Conservation (phyloP, 2,797 vertebrate genomes). For the Tragopan temminckii region DNA sequence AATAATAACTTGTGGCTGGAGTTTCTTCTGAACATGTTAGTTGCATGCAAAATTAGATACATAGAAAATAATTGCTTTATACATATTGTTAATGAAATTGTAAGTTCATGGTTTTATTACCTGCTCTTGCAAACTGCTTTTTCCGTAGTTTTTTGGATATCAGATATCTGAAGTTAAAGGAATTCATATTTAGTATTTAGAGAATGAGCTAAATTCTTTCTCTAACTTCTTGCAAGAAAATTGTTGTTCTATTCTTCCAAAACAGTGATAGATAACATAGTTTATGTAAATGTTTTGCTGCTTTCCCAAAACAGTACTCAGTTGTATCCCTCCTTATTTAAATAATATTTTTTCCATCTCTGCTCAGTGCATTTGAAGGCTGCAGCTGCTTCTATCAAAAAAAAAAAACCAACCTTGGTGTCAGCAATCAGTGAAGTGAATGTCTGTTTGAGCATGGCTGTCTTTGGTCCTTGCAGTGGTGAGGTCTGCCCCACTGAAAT, state of each 20-base stretch:
- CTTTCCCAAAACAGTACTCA: not conserved
- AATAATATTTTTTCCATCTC: not conserved
- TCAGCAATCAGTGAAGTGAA: not conserved
- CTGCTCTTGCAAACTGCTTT: not conserved
- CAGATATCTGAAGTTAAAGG: not conserved
- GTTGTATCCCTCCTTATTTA: not conserved
- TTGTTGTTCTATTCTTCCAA: not conserved
- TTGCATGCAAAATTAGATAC: not conserved
- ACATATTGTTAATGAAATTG: not conserved
- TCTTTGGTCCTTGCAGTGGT: not conserved
- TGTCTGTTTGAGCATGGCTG: not conserved
- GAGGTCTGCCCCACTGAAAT: rapidly evolving
- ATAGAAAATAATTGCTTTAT: not conserved
- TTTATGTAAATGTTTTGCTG: not conserved
- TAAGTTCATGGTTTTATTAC: not conserved
- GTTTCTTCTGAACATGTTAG: not conserved
- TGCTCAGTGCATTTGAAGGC: rapidly evolving
- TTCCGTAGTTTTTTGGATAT: not conserved
- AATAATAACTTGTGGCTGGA: not conserved
- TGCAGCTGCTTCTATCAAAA: not conserved
- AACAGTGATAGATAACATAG: not conserved
- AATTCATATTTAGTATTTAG: not conserved
- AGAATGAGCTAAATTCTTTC: not conserved
- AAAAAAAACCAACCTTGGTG: not conserved
- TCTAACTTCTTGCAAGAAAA: not conserved